phyloP scores from a whole-genome alignment of 2,797 vertebrate genomes.

The Helarctos malayanus region DNA sequence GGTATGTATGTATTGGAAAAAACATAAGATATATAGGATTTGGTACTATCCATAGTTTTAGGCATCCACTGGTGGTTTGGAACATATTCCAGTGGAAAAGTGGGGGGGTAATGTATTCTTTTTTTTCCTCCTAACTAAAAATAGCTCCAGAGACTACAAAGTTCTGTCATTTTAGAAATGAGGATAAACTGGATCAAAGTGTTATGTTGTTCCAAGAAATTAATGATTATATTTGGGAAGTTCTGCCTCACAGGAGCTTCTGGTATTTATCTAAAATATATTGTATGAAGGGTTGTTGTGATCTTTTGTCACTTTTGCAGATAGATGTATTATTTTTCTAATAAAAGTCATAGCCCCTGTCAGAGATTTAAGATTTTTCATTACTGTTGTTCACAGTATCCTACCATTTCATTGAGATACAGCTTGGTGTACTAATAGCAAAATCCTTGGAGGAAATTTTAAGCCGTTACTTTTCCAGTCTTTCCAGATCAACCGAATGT shows the following conservation, averaged over 20 bases:
- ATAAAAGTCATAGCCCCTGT: not conserved
- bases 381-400: not conserved
- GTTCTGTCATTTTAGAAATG: slow-evolving; percentile 4
- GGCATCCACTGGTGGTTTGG: not conserved
- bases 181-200: not conserved
- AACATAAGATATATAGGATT: not conserved
- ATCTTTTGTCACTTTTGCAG: not conserved
- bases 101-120: not conserved
- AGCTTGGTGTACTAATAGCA: not conserved
- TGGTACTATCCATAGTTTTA: not conserved
- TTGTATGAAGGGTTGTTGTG: not conserved
- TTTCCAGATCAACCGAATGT: slow-evolving; percentile 4
- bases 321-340: not conserved
- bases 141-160: not conserved
- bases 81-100: not conserved
- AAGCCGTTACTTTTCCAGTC: not conserved
- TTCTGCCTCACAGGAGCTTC: slow-evolving; percentile 6
- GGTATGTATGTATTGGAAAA: not conserved
- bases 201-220: not conserved
- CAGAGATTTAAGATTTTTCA: slow-evolving; percentile 8
- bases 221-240: not conserved
- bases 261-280: not conserved
- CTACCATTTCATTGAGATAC: not conserved
- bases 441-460: slow-evolving; percentile 12
- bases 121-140: slow-evolving; percentile 1